A percentile compares a stretch with the other conserved stretches of the same genome.
phyloP scores from a whole-genome alignment of 2,113 vertebrate genomes.

The Probosciger aterrimus region DNA sequence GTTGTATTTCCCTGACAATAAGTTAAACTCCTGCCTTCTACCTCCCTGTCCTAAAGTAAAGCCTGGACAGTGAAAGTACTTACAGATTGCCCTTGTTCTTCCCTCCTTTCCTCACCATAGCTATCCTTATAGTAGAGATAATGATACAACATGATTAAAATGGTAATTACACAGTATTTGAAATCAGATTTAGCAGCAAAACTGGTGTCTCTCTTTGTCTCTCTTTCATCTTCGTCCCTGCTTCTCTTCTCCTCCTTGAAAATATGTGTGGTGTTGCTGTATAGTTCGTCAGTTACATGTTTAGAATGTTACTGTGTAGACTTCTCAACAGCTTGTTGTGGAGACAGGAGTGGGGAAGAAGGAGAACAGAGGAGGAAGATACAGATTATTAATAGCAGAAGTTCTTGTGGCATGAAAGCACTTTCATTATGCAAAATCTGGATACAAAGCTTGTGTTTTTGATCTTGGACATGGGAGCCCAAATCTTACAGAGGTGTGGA shows the following conservation, averaged over 20 bases:
- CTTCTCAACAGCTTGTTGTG: neutral
- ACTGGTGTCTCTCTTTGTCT: neutral
- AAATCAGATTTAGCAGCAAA: neutral
- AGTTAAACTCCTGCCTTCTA: neutral
- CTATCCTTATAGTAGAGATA: neutral
- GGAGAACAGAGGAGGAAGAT: neutral
- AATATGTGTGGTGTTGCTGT: neutral
- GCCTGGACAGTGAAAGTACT: neutral
- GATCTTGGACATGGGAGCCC: neutral
- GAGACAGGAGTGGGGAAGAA: neutral
- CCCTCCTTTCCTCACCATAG: neutral
- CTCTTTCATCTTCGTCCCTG: fast-evolving
- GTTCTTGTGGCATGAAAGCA: neutral
- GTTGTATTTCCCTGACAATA: neutral
- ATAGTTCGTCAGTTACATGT: neutral
- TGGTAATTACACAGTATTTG: neutral
- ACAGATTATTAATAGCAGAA: neutral
- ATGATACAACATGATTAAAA: neutral
- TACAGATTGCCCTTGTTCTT: neutral
- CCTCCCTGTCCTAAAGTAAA: neutral
- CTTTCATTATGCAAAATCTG: neutral
- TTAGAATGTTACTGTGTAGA: neutral
- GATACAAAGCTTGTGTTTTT: neutral
- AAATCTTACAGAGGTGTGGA: neutral
- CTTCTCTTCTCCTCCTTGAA: neutral